These are phyloP conservation scores for Netelia virgata DNA, from an alignment of 2,888 invertebrate species.

Conservation along the genomic window DNA sequence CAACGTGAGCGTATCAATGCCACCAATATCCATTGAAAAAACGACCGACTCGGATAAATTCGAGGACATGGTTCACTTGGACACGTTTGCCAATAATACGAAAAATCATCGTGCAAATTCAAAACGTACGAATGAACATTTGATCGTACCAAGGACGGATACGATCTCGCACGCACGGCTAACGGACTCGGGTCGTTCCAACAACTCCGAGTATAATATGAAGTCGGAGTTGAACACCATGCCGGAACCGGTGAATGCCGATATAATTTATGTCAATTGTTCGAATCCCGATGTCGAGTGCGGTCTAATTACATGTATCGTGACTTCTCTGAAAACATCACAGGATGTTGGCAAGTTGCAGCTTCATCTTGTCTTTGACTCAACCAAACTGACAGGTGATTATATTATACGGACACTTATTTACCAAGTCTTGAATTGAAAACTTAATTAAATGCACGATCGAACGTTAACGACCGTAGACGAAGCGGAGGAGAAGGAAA, in stretches of 20 bases:
- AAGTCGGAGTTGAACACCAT: slow-evolving; percentile 41
- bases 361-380: slow-evolving; percentile 71
- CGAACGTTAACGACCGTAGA: slow-evolving; percentile 6
- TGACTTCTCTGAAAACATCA: slow-evolving; percentile 69
- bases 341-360: slow-evolving; percentile 73
- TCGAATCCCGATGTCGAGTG: slow-evolving; percentile 71
- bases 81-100: slow-evolving; percentile 44
- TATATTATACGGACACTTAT: slow-evolving; percentile 17
- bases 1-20: slow-evolving; percentile 35
- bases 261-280: slow-evolving; percentile 74
- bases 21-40: slow-evolving; percentile 12
- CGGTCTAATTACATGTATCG: slow-evolving; percentile 71
- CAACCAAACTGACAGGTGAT: slow-evolving; percentile 70
- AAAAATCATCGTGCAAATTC: slow-evolving; percentile 36
- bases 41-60: not conserved
- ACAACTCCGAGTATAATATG: not conserved
- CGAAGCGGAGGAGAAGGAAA: slow-evolving; percentile 46
- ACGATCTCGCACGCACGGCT: slow-evolving; percentile 4
- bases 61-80: slow-evolving; percentile 35
- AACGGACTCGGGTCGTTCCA: not conserved
- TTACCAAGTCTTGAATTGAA: not conserved
- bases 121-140: not conserved
- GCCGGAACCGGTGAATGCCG: slow-evolving; percentile 30
- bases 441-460: slow-evolving; percentile 10
- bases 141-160: not conserved